Conservation (phyloP, 2,888 invertebrate genomes). For the Drosophila affinis region DNA sequence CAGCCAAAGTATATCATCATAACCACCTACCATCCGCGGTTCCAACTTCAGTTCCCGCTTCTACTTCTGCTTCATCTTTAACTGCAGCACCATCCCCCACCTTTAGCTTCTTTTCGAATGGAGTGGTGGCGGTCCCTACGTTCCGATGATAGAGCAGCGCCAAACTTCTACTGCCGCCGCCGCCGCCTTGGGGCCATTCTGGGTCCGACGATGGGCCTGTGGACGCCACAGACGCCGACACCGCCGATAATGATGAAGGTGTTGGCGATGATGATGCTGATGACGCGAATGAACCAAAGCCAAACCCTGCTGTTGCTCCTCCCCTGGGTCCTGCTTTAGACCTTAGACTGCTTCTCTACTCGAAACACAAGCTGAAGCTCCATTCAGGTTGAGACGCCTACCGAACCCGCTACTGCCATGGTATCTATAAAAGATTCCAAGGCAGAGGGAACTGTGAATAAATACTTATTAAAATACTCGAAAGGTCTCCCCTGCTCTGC, state of each 20-base stretch:
- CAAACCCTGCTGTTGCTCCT: background rate
- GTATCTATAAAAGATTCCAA: too few species aligned
- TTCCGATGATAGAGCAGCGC: conserved; percentile 64
- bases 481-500: too few species aligned
- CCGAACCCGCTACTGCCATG: background rate
- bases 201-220: conserved; percentile 38
- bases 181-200: conserved; percentile 25
- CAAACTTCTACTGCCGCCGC: conserved; percentile 42
- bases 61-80: background rate
- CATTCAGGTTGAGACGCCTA: background rate
- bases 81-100: background rate
- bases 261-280: conserved; percentile 60
- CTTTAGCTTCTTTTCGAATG: conserved; percentile 5
- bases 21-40: conserved; percentile 77
- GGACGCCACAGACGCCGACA: conserved; percentile 47
- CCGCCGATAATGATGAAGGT: conserved; percentile 79
- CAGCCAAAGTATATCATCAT: conserved; percentile 80
- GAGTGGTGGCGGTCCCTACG: conserved; percentile 20
- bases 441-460: background rate
- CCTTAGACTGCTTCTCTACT: background rate
- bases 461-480: too few species aligned
- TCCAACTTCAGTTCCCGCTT: background rate
- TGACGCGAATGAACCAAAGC: conserved; percentile 48
- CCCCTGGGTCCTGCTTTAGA: background rate
- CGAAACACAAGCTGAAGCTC: too few species aligned